phyloP scores from a whole-genome alignment of 2,113 vertebrate genomes.

The Urocolius indicus region DNA sequence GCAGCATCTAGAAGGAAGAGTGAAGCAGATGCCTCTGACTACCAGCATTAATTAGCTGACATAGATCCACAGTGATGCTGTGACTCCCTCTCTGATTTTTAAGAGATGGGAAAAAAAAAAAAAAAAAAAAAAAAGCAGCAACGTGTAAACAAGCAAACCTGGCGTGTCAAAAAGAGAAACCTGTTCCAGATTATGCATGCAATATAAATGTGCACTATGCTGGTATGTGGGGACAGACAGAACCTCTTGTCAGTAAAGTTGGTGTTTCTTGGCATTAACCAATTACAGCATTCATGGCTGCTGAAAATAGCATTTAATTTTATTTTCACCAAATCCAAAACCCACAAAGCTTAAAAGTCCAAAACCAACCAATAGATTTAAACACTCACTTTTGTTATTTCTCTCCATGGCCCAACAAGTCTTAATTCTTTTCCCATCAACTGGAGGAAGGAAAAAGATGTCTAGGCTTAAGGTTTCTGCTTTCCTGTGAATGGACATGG shows the following conservation, averaged over 20 bases:
- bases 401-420: neutral
- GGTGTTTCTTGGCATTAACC: neutral
- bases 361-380: neutral
- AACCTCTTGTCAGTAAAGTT: neutral
- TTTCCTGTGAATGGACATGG: rapidly evolving
- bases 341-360: neutral
- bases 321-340: neutral
- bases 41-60: neutral
- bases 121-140: neutral
- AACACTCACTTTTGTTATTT: neutral
- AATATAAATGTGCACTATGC: neutral
- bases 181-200: neutral
- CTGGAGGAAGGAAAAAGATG: neutral
- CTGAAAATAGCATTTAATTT: neutral
- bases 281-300: neutral
- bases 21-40: neutral
- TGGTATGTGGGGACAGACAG: neutral
- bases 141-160: neutral
- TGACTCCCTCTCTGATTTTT: neutral
- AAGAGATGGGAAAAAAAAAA: neutral
- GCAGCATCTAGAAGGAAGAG: neutral
- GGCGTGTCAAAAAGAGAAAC: neutral
- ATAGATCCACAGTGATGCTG: neutral
- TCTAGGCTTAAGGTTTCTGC: neutral
- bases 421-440: neutral